These are phyloP conservation scores for Lutjanus campechanus DNA, from an alignment of 2,797 vertebrate species.

Conservation along the genomic window DNA sequence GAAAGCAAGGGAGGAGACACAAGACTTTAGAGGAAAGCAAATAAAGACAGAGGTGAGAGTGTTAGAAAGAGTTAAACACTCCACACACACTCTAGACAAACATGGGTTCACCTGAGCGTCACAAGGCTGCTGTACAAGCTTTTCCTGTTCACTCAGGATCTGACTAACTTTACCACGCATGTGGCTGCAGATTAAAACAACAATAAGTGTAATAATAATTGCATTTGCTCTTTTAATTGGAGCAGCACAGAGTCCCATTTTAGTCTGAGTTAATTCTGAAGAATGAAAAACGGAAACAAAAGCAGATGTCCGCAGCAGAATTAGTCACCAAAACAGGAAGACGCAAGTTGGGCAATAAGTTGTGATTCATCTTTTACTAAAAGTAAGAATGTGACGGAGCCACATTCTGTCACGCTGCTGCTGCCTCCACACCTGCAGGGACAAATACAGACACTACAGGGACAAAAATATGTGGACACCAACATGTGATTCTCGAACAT, in stretches of 20 bases:
- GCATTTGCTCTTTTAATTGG: constrained; percentile 5
- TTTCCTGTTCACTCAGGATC: constrained; percentile 74
- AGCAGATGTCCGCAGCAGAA: background rate
- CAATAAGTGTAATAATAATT: background rate
- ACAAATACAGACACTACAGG: background rate
- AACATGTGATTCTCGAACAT: too few species aligned
- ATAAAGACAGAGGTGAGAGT: constrained; percentile 16
- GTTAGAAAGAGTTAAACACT: constrained; percentile 43
- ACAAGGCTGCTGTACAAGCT: constrained; percentile 68
- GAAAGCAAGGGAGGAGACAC: background rate
- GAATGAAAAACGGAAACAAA: constrained; percentile 22
- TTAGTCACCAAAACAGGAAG: constrained; percentile 47
- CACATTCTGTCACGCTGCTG: constrained; percentile 65
- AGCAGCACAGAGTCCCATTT: background rate
- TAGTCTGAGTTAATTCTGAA: background rate
- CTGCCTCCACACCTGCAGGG: constrained; percentile 34
- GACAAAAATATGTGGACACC: constrained; percentile 1
- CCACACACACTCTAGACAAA: constrained; percentile 48
- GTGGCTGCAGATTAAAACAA: constrained; percentile 12
- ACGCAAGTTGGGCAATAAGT: constrained; percentile 10
- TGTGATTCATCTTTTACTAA: constrained; percentile 35
- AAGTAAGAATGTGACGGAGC: constrained; percentile 70
- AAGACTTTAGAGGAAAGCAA: background rate
- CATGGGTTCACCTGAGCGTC: constrained; percentile 31
- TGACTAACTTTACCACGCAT: constrained; percentile 44